These are phyloP conservation scores for Acanthosepion pharaonis DNA, from an alignment of 2,888 invertebrate genomes.

Conservation along the genomic window DNA sequence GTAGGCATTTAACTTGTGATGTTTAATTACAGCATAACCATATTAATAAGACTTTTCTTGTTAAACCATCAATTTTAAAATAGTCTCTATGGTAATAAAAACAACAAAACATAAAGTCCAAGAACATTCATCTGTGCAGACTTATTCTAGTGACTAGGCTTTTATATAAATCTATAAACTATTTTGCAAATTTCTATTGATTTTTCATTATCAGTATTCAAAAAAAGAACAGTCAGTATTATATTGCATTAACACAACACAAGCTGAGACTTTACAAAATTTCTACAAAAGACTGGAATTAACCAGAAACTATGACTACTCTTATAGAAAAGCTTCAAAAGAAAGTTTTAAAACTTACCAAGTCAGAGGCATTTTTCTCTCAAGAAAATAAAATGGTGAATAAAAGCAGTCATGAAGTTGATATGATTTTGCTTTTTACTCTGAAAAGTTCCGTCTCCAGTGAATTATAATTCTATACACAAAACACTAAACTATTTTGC, in stretches of 20 bases:
- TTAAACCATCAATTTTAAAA: background rate
- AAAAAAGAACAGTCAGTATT: background rate
- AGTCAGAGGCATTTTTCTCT: too few relatives aligned
- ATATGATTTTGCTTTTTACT: background rate
- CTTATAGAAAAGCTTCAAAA: background rate
- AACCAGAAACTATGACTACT: background rate
- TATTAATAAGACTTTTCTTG: background rate
- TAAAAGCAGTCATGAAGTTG: background rate
- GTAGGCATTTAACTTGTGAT: too few relatives aligned
- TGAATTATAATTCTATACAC: background rate
- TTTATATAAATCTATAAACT: background rate
- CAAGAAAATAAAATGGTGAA: background rate
- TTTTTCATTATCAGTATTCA: background rate
- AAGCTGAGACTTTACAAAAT: background rate
- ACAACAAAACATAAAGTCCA: background rate
- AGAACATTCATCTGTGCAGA: background rate
- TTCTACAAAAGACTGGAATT: background rate
- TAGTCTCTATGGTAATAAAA: background rate
- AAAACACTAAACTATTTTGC: background rate
- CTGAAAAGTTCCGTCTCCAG: background rate
- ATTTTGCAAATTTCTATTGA: background rate
- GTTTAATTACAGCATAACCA: background rate
- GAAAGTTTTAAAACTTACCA: background rate
- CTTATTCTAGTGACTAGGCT: background rate
- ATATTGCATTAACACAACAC: background rate